Percentiles rank a stretch among this genome's conserved stretches.
phyloP scores from a whole-genome alignment of 2,113 vertebrate genomes.

The Pachyramphus minor region DNA sequence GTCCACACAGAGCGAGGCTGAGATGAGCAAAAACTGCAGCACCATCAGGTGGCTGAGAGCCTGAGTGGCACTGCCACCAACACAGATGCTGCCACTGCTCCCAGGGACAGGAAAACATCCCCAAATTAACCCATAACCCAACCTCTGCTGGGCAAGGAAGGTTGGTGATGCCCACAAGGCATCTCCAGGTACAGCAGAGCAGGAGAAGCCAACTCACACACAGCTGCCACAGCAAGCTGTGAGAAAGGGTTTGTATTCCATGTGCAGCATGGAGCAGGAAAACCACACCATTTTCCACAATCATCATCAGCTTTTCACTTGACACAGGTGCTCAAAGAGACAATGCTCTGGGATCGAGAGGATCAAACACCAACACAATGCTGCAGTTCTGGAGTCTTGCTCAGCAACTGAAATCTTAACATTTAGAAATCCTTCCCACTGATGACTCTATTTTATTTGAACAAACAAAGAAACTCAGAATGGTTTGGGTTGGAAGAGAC shows the following conservation, averaged over 20 bases:
- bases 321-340: fast-evolving
- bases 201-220: not conserved
- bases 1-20: not conserved
- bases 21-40: constrained; percentile 47
- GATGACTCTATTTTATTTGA: not conserved
- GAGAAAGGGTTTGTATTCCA: not conserved
- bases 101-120: not conserved
- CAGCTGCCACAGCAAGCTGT: not conserved
- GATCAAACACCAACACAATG: not conserved
- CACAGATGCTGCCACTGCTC: not conserved
- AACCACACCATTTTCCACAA: not conserved
- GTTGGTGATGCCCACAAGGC: not conserved
- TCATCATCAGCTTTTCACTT: not conserved
- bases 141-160: fast-evolving
- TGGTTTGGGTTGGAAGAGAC: not conserved
- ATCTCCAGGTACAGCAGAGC: not conserved
- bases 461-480: not conserved
- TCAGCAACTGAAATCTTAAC: not conserved
- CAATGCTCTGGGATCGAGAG: fast-evolving
- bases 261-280: not conserved
- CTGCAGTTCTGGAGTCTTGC: not conserved
- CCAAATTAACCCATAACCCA: not conserved
- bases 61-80: not conserved
- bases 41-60: constrained; percentile 28
- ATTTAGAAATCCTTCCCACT: not conserved